Base-by-base conservation (phyloP, 2,888 invertebrate genomes). In the Drosophila parthenogenetica region DNA sequence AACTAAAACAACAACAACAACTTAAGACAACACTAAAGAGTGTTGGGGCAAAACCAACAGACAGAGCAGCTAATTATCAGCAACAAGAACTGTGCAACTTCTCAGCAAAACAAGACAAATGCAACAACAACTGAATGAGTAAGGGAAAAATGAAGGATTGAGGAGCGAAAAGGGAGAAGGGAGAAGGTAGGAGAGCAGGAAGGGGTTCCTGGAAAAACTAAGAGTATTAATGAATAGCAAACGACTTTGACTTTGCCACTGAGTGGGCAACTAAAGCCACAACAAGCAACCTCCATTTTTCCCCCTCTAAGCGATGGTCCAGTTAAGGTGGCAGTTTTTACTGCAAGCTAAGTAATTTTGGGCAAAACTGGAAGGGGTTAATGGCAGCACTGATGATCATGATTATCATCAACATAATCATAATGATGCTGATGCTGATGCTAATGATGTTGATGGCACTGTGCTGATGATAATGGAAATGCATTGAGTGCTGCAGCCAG, bases 141-240 rank as follows among this genome's bases (percentile, higher is more conserved):
- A 25, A 14, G n/a, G 46, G 46, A 37, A 37, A n/a, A 17, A 1
- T 2, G 8, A 17, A 8, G 3, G n/a, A 29, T 19, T 5, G 39
- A 8, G n/a, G n/a, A 29, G 19, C 3, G 39, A 8, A 11, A 29
- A 11, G 35, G 14, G n/a, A 5, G n/a, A 22, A 22, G 22, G n/a
- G n/a, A n/a, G 22, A n/a, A 35, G 7, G 5, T n/a, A n/a, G 11
- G 14, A 14, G 1, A 22, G 16, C 4, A 3, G 37, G n/a, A 10
- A 25, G 37, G n/a, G 2, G 16, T 22, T 22, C 32, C 46, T 29
- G 63, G 71, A 87, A 87, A 81, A 81, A 81, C 87, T 87, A 78
- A 81, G 84, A 84, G 87, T 89, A 89, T 89, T 84, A 84, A 84
- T 84, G 89, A 84, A 84, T 89, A 84, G 89, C 89, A 89, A 84